Conservation (phyloP, 92 coral and sea anemone species). For the Actinostola sp. region DNA sequence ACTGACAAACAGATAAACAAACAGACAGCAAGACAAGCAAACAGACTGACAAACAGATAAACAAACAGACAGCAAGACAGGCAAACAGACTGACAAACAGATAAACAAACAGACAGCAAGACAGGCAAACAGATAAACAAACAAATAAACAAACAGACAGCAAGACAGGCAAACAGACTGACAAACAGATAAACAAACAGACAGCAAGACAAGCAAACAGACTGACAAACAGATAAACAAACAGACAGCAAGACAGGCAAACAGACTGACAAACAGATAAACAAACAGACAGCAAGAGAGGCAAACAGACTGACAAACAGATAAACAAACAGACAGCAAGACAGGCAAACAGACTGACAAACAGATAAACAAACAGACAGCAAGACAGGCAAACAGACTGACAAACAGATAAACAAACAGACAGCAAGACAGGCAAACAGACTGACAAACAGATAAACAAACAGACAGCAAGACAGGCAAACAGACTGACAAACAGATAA, state of each 20-base stretch:
- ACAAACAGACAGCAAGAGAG: background rate
- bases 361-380: background rate
- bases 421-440: background rate
- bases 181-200: background rate
- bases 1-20: background rate
- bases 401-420: background rate
- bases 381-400: background rate
- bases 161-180: background rate
- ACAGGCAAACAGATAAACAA: background rate
- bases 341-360: background rate
- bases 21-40: background rate
- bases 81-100: background rate
- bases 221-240: background rate
- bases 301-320: background rate
- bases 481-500: background rate
- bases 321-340: background rate
- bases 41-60: background rate
- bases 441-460: background rate
- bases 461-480: background rate
- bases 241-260: background rate
- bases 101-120: background rate
- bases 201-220: background rate
- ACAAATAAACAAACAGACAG: background rate
- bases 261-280: background rate
- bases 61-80: background rate